Base-by-base conservation (phyloP, 2,888 invertebrate genomes). In the Agrilus biguttatus region DNA sequence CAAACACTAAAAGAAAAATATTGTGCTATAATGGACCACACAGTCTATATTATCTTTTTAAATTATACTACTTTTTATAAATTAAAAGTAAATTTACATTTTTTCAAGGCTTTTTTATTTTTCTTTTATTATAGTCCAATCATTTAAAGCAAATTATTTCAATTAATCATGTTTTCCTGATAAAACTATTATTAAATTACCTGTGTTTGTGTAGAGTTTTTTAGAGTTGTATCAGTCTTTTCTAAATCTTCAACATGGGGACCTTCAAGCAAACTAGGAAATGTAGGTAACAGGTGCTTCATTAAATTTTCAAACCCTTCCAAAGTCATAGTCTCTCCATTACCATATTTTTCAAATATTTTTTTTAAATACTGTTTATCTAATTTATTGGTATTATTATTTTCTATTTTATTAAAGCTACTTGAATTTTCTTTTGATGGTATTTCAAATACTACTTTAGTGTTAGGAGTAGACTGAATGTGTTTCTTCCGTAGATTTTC, bases 241-340 rank as follows among this genome's bases (percentile, higher is more conserved):
- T 28, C 28, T 28, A 28, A 28, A 4, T 28, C 28, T 28, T 28
- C 28, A 28, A 28, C 28, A 28, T 10, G 10, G 10, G 10, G 10
- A 2, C 10, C 10, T 10, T 28, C 28, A 28, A 10, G 10, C 10
- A 28, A 28, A 10, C 28, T 10, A 28, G 28, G 28, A 28, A 28
- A 28, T 10, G 7, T 28, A 10, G 28, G 28, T 8, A 10, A 46
- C 43, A 59, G 51, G 48, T 56, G 74, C 40, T 69, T 66, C 8
- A 86, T 66, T 68, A 86, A 73, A 41, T 65, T 73, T 49, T 80
- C 77, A 53, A 87, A 84, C n/a, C 79, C 80, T 5, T 73, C 73
- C 49, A 83, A 74, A 8, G 77, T 77, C 65, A 79, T 72, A 34
- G 69, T 73, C 6, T 71, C 69, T 1, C 73, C 74, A 55, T 80